Evolutionary conservation across 2,888 invertebrate genomes (phyloP).

Genomic region (Melanargia galathea): DNA sequence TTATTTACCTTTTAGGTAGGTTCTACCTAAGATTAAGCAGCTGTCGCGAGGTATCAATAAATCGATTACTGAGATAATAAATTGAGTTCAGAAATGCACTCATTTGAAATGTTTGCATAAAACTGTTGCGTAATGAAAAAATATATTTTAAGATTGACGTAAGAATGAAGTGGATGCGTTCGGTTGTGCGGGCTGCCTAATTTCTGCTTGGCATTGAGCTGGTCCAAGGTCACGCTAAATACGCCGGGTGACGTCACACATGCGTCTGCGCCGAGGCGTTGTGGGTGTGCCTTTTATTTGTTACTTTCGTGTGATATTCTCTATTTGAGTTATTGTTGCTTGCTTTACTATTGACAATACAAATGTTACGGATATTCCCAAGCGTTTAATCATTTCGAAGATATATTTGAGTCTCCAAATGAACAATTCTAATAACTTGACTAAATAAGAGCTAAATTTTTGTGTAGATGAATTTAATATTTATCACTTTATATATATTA

Average conservation of each 20-base stretch:
- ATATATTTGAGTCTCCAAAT: background rate
- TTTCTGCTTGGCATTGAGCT: constrained; percentile 73
- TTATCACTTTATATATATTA: no score
- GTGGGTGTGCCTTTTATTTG: constrained; percentile 55
- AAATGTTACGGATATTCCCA: background rate
- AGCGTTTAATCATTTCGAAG: background rate
- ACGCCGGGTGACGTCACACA: constrained; percentile 67
- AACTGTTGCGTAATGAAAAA: constrained; percentile 27
- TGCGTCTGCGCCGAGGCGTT: constrained; percentile 46
- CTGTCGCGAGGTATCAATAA: background rate
- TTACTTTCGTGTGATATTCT: constrained; percentile 40
- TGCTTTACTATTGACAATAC: constrained; percentile 5
- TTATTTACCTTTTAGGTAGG: no score
- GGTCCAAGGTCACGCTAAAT: constrained; percentile 71
- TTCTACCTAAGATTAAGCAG: background rate
- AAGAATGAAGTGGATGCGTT: constrained; percentile 53
- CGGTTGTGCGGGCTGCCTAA: constrained; percentile 49
- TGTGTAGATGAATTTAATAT: no score
- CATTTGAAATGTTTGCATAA: constrained; percentile 12
- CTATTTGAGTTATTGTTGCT: constrained; percentile 13
- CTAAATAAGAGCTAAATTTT: background rate
- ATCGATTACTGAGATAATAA: background rate
- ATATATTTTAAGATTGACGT: constrained; percentile 46
- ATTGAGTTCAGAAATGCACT: background rate
- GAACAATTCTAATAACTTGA: background rate